phyloP scores from a whole-genome alignment of 2,888 invertebrate species.

The Luffia ferchaultella region DNA sequence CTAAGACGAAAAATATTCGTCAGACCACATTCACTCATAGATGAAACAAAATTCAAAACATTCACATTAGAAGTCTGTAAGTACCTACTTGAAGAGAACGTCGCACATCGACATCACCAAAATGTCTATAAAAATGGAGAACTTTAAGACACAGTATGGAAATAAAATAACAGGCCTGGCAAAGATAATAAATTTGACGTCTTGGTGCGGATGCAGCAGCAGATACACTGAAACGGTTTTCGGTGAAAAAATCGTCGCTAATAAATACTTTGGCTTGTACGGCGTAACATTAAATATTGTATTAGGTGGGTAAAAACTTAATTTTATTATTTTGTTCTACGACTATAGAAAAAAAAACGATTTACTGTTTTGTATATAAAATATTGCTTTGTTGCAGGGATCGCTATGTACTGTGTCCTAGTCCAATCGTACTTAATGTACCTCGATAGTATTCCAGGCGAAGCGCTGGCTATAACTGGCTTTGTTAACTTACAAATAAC shows the following conservation, averaged over 20 bases:
- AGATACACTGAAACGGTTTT: background rate
- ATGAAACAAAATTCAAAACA: background rate
- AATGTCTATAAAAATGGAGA: background rate
- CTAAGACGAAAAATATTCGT: too few relatives aligned
- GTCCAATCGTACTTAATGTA: background rate
- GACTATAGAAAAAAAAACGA: background rate
- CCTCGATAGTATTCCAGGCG: background rate
- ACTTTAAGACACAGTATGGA: background rate
- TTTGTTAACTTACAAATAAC: background rate
- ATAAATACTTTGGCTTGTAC: background rate
- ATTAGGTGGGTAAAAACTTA: background rate
- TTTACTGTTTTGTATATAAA: background rate
- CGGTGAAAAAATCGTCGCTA: background rate
- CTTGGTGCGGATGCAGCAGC: background rate
- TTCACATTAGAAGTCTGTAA: background rate
- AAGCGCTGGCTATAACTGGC: background rate
- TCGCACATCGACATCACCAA: background rate
- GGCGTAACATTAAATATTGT: background rate
- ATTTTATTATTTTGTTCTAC: background rate
- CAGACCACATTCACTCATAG: too few relatives aligned
- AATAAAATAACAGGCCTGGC: background rate
- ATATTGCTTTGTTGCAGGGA: background rate
- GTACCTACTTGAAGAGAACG: background rate
- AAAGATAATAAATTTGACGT: background rate
- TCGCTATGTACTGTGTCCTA: background rate